These are phyloP conservation scores for Manacus vitellinus DNA, from an alignment of 2,113 vertebrate species.

Conservation along the genomic window DNA sequence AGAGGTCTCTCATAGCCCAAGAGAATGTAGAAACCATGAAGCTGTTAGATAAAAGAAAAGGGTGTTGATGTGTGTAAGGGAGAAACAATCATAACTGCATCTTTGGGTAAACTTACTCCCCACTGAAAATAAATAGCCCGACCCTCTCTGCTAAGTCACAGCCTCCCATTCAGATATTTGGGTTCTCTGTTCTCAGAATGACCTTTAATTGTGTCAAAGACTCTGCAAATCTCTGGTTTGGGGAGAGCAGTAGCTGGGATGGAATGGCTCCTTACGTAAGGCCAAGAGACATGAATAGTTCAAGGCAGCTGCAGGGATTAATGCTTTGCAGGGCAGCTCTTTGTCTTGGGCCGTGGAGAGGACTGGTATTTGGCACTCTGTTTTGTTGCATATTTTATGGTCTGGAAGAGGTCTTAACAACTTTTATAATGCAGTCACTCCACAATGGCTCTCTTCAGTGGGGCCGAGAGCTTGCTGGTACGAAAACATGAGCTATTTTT, in stretches of 20 bases:
- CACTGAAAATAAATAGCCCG: not conserved
- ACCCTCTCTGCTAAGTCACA: not conserved
- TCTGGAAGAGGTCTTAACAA: slow-evolving; percentile 65
- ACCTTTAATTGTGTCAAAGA: slow-evolving; percentile 48
- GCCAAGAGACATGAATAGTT: slow-evolving; percentile 55
- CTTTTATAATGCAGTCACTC: slow-evolving; percentile 29
- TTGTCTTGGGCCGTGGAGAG: slow-evolving; percentile 61
- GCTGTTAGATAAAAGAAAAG: not conserved
- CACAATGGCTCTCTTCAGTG: slow-evolving; percentile 34
- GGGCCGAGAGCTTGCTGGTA: not conserved
- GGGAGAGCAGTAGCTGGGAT: slow-evolving; percentile 3
- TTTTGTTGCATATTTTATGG: slow-evolving; percentile 70
- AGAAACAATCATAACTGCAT: not conserved
- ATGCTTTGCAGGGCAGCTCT: slow-evolving; percentile 59
- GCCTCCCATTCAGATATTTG: slow-evolving; percentile 9
- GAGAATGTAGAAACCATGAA: not conserved
- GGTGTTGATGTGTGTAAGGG: not conserved
- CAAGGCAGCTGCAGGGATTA: slow-evolving; percentile 67
- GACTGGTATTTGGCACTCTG: slow-evolving; percentile 65
- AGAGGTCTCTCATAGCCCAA: not conserved
- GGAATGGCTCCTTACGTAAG: slow-evolving; percentile 53
- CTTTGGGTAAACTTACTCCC: not conserved
- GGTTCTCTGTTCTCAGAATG: slow-evolving; percentile 8
- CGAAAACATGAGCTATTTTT: not conserved
- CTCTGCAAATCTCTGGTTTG: slow-evolving; percentile 17